phyloP scores from a whole-genome alignment of 2,797 vertebrate genomes.

The Heterohyrax brucei region DNA sequence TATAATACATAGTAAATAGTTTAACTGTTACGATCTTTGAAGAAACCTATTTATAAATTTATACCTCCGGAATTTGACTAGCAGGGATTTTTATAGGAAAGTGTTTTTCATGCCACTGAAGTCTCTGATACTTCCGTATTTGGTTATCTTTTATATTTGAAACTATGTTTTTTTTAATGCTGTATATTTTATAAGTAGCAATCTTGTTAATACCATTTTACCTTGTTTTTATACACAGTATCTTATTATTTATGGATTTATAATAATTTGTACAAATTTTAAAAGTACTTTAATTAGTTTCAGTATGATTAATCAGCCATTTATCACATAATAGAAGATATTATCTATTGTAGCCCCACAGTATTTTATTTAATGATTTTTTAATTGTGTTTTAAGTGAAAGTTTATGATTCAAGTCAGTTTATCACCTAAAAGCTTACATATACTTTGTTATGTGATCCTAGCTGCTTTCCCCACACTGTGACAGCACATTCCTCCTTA shows the following conservation, averaged over 20 bases:
- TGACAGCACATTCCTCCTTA: too few species aligned
- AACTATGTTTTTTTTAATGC: constrained; percentile 1
- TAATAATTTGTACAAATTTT: background rate
- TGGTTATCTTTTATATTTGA: constrained; percentile 9
- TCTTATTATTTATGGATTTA: background rate
- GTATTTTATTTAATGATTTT: background rate
- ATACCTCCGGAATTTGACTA: background rate
- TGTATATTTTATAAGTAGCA: background rate
- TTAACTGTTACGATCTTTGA: background rate
- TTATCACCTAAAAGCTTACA: too few species aligned
- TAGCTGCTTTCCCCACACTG: too few species aligned
- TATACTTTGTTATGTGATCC: too few species aligned
- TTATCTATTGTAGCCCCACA: background rate
- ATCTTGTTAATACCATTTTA: background rate
- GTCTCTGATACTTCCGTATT: background rate
- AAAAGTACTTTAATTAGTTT: background rate
- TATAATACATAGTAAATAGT: background rate
- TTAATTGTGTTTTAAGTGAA: too few species aligned
- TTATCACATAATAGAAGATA: background rate
- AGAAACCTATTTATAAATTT: constrained; percentile 12
- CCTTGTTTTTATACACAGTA: background rate
- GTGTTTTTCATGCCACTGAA: background rate
- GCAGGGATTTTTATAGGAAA: background rate
- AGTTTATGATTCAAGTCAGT: too few species aligned
- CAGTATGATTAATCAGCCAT: background rate